phyloP scores from a whole-genome alignment of 1,140 invertebrate genomes.

The Drosophila parabipectinata region DNA sequence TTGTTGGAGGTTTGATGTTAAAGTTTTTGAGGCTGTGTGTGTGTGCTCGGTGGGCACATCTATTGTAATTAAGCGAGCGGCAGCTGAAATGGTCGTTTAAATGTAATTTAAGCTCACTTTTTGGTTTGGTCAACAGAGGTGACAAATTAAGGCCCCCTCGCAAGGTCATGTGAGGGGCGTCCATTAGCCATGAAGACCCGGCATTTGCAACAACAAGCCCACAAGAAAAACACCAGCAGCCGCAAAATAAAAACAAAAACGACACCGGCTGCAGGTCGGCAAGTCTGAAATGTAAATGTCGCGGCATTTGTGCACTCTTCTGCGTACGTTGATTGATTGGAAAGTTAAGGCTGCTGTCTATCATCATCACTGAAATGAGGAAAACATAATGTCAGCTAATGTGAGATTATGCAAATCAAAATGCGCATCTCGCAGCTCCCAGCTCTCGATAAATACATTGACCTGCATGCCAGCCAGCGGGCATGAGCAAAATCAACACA shows the following conservation, averaged over 20 bases:
- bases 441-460: conserved; percentile 59
- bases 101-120: conserved; percentile 69
- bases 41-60: conserved; percentile 13
- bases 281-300: conserved; percentile 18
- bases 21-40: neutral
- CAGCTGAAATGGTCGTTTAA: conserved; percentile 71
- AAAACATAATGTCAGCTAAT: conserved; percentile 60
- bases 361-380: conserved; percentile 41
- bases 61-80: conserved; percentile 62
- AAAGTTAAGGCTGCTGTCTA: conserved; percentile 60
- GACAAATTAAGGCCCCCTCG: conserved; percentile 70
- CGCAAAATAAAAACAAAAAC: conserved; percentile 32
- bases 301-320: conserved; percentile 32
- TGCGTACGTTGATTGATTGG: conserved; percentile 58
- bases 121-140: conserved; percentile 67
- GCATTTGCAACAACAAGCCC: conserved; percentile 10
- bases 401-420: conserved; percentile 62
- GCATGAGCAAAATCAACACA: conserved; percentile 28
- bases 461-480: conserved; percentile 43
- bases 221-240: conserved; percentile 20
- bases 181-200: conserved; percentile 72
- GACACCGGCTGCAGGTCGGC: conserved; percentile 51
- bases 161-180: conserved; percentile 79
- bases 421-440: conserved; percentile 25
- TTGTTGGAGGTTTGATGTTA: conserved; percentile 1